These are phyloP conservation scores for Riptortus pedestris DNA, from an alignment of 1,140 invertebrate species.

Conservation along the genomic window DNA sequence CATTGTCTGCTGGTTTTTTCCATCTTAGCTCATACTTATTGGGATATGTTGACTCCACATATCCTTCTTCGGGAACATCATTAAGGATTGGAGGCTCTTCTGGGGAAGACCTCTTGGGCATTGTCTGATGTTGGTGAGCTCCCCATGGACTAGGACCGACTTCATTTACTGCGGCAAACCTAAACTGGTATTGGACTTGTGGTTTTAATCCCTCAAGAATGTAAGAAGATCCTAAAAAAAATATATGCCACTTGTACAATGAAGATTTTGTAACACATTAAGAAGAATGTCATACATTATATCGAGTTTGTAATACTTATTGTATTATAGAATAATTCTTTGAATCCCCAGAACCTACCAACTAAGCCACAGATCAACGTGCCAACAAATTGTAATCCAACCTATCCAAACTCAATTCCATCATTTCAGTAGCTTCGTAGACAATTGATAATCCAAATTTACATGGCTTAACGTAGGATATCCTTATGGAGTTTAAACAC, in stretches of 20 bases:
- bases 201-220: slow-evolving; percentile 70
- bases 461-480: no score
- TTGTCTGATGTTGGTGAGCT: slow-evolving; percentile 42
- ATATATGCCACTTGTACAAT: no score
- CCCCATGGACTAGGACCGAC: slow-evolving; percentile 69
- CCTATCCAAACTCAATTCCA: no score
- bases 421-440: no score
- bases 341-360: no score
- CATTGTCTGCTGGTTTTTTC: slow-evolving; percentile 75
- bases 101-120: slow-evolving; percentile 46
- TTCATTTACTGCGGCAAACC: slow-evolving; percentile 72
- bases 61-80: slow-evolving; percentile 31
- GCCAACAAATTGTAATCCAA: no score
- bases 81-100: slow-evolving; percentile 46
- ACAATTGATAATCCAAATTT: no score
- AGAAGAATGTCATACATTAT: neutral
- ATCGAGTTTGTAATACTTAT: neutral
- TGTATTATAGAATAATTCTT: neutral
- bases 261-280: neutral
- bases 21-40: slow-evolving; percentile 70
- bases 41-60: slow-evolving; percentile 46
- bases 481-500: no score
- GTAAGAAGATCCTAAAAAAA: slow-evolving; percentile 48
- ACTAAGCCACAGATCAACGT: no score
- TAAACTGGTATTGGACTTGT: slow-evolving; percentile 68